phyloP scores from a whole-genome alignment of 2,113 vertebrate genomes.

The Saimiri boliviensis region DNA sequence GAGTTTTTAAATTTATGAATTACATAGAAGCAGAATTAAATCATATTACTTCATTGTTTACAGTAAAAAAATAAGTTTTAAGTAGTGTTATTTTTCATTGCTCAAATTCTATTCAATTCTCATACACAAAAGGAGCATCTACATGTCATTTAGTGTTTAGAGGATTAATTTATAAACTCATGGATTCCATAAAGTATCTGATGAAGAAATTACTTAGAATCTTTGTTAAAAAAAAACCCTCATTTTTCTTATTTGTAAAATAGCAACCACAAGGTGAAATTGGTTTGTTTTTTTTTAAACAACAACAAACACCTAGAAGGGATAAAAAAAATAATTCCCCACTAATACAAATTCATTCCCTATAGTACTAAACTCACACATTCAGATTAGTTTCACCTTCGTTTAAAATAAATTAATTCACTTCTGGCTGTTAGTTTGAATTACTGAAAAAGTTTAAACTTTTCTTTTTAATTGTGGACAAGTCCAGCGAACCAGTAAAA shows the following conservation, averaged over 20 bases:
- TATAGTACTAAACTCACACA: neutral
- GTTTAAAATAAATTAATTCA: neutral
- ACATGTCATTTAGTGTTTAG: neutral
- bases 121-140: neutral
- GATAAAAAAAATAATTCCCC: neutral
- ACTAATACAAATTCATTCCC: neutral
- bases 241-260: neutral
- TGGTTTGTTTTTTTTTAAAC: neutral
- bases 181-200: neutral
- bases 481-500: slow-evolving; percentile 19
- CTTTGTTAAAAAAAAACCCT: neutral
- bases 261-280: neutral
- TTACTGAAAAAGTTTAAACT: neutral
- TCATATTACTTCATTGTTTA: neutral
- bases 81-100: neutral
- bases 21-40: neutral
- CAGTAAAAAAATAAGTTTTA: neutral
- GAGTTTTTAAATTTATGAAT: neutral
- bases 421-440: slow-evolving; percentile 19
- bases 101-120: neutral
- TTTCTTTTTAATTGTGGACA: neutral
- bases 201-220: neutral
- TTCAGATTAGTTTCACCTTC: neutral
- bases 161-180: neutral
- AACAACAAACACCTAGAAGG: neutral